These are phyloP conservation scores for Betta splendens DNA, from an alignment of 2,797 vertebrate genomes.

Conservation along the genomic window DNA sequence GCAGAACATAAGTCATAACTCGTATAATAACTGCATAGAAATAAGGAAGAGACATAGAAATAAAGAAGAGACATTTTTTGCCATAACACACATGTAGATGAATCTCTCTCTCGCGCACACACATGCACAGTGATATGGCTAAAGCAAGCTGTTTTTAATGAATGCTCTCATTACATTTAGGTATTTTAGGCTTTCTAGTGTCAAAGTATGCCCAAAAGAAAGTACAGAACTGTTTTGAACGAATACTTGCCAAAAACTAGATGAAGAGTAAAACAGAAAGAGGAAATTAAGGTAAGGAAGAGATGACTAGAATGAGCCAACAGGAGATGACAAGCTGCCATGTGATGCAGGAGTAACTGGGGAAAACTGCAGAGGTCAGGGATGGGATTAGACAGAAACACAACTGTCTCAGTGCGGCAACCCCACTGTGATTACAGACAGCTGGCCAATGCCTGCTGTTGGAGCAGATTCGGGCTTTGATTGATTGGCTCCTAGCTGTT, in stretches of 20 bases:
- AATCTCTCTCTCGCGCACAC: too few species aligned
- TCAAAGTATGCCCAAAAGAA: too few species aligned
- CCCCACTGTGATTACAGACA: constrained; percentile 30
- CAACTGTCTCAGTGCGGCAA: constrained; percentile 22
- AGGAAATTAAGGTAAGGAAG: neutral
- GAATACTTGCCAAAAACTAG: constrained; percentile 8
- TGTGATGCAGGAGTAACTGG: constrained; percentile 40
- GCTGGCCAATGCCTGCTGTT: constrained; percentile 33
- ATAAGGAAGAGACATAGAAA: too few species aligned
- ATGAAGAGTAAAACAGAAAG: neutral
- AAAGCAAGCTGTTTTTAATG: too few species aligned
- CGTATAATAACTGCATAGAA: too few species aligned
- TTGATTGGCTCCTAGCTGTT: constrained; percentile 34
- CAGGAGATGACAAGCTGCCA: constrained; percentile 18
- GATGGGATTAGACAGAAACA: constrained; percentile 27
- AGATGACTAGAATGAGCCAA: constrained; percentile 24
- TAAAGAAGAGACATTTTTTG: too few species aligned
- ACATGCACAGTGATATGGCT: too few species aligned
- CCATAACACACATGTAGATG: too few species aligned
- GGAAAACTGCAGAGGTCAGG: constrained; percentile 26
- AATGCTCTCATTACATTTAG: too few species aligned
- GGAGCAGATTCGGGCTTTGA: constrained; percentile 38
- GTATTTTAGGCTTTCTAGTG: too few species aligned
- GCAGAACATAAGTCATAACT: too few species aligned
- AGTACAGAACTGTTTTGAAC: constrained; percentile 8